phyloP scores from a whole-genome alignment of 2,113 vertebrate genomes.

The Amazona guildingii region DNA sequence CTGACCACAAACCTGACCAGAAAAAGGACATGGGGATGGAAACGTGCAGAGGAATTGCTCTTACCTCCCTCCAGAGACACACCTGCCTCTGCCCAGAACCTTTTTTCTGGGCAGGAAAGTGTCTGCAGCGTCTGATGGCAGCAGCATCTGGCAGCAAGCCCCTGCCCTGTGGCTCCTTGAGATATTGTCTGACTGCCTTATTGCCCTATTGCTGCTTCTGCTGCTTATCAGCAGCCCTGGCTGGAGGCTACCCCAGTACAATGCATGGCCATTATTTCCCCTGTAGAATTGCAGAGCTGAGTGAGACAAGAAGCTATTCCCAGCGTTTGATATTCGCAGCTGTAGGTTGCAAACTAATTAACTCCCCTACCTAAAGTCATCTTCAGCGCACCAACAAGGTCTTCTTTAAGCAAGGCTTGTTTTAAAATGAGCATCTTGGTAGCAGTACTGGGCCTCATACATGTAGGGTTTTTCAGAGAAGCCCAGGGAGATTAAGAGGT shows the following conservation, averaged over 20 bases:
- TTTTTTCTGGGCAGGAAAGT: neutral
- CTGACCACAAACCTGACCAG: neutral
- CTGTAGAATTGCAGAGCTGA: neutral
- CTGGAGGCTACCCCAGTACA: conserved; percentile 21
- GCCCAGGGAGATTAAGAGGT: neutral
- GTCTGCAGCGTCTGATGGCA: neutral
- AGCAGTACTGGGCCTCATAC: neutral
- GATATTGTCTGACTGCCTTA: conserved; percentile 6
- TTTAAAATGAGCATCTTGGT: neutral
- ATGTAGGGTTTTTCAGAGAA: neutral
- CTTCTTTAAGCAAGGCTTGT: neutral
- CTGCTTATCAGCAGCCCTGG: conserved; percentile 44
- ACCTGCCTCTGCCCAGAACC: neutral
- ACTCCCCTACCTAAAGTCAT: conserved; percentile 12
- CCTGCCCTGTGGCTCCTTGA: neutral
- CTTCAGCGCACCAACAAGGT: neutral
- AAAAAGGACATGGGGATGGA: neutral
- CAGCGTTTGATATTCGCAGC: neutral
- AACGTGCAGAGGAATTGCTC: neutral
- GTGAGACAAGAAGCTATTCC: neutral
- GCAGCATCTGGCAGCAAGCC: neutral
- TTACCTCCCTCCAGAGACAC: neutral
- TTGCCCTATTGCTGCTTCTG: neutral
- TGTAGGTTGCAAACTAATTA: conserved; percentile 10
- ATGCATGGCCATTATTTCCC: conserved; percentile 5